Percentiles rank a stretch among this genome's conserved stretches.
phyloP scores from a whole-genome alignment of 1,140 invertebrate species.

The Drosophila persimilis region DNA sequence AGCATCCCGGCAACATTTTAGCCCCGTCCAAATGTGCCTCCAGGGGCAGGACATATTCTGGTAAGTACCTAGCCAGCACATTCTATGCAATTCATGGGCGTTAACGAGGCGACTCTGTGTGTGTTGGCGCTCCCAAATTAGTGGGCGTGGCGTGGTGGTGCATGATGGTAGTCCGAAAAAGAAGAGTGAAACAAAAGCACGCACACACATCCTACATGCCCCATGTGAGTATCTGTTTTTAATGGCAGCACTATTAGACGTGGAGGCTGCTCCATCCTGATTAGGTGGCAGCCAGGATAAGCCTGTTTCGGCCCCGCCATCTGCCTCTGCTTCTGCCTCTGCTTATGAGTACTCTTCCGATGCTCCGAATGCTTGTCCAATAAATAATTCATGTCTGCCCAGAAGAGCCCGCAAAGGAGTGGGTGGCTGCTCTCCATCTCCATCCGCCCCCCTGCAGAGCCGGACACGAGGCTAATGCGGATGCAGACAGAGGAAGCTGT shows the following conservation, averaged over 20 bases:
- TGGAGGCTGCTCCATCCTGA: conserved; percentile 13
- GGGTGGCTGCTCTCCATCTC: not conserved
- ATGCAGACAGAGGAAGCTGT: conserved; percentile 38
- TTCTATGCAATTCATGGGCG: conserved; percentile 37
- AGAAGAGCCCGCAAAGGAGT: conserved; percentile 49
- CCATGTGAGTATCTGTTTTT: conserved; percentile 62
- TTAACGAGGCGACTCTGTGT: conserved; percentile 29
- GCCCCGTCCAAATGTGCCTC: conserved; percentile 50
- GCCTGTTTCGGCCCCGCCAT: conserved; percentile 1
- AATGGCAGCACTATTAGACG: conserved; percentile 70
- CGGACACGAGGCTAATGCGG: conserved; percentile 25
- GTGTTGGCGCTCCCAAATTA: conserved; percentile 35
- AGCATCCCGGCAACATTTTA: conserved; percentile 11
- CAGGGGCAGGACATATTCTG: conserved; percentile 9
- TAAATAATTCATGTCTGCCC: conserved; percentile 78
- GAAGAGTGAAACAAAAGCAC: conserved; percentile 27
- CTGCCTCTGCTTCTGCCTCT: not conserved
- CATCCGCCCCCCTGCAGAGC: not conserved
- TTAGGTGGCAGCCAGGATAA: conserved; percentile 4
- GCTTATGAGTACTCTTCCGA: conserved; percentile 69
- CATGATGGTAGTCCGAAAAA: conserved; percentile 29
- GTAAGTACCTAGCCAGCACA: not conserved
- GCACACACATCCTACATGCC: conserved; percentile 5
- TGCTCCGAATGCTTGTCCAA: conserved; percentile 52
- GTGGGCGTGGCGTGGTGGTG: conserved; percentile 54